phyloP scores from a whole-genome alignment of 2,797 vertebrate genomes.

The Sebastes trivittatus region DNA sequence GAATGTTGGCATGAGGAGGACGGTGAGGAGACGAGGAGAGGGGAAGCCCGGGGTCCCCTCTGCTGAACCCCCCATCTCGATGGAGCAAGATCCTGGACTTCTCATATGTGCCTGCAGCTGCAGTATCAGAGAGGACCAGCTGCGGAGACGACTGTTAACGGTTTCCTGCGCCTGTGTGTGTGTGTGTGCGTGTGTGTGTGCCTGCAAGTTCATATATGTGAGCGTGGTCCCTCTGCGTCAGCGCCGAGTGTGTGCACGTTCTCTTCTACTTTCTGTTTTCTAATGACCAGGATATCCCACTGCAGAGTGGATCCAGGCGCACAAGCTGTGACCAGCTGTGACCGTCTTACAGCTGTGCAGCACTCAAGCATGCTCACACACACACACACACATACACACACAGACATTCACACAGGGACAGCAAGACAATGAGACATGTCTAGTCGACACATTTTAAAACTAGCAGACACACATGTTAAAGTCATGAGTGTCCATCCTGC shows the following conservation, averaged over 20 bases:
- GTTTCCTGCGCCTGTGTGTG: not conserved
- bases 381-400: not conserved
- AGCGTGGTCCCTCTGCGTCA: not conserved
- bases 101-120: constrained; percentile 25
- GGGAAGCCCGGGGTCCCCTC: constrained; percentile 46
- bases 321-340: constrained; percentile 40
- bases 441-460: not conserved
- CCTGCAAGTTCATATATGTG: not conserved
- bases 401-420: not conserved
- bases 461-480: not conserved
- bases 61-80: not conserved
- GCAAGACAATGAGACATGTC: not conserved
- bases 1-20: constrained; percentile 41
- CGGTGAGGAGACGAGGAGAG: constrained; percentile 3
- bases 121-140: constrained; percentile 33
- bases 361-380: constrained; percentile 19
- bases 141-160: not conserved
- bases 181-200: not conserved
- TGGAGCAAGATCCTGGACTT: not conserved
- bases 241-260: not conserved
- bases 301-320: constrained; percentile 27
- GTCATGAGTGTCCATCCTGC: not conserved
- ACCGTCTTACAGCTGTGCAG: constrained; percentile 48
- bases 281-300: constrained; percentile 35
- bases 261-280: constrained; percentile 1